These are phyloP conservation scores for Lynx canadensis DNA, from an alignment of 2,113 vertebrate species.

Conservation along the genomic window DNA sequence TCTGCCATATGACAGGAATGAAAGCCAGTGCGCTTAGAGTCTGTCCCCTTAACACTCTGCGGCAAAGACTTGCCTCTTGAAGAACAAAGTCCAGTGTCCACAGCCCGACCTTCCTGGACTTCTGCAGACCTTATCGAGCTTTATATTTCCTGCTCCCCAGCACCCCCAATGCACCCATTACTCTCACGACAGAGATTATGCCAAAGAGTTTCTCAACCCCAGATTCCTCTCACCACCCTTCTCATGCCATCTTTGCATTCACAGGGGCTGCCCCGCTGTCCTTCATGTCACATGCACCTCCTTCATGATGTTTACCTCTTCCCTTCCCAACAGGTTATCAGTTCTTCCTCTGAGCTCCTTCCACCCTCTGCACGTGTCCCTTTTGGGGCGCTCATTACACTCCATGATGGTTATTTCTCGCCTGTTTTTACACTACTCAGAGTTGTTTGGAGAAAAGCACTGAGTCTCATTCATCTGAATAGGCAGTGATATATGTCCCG, in stretches of 20 bases:
- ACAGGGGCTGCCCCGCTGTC: neutral
- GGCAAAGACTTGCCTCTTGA: neutral
- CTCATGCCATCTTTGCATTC: neutral
- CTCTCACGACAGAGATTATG: neutral
- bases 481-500: neutral
- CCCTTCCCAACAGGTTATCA: neutral
- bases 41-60: no score
- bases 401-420: neutral
- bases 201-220: neutral
- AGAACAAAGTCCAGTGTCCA: neutral
- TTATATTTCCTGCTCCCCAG: neutral
- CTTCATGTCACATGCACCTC: no score
- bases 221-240: neutral
- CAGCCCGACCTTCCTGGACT: neutral
- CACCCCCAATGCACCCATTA: accelerated
- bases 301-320: neutral
- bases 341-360: neutral
- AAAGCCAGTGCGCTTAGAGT: no score
- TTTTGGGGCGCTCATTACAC: neutral
- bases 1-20: accelerated
- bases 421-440: neutral
- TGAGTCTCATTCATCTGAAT: neutral
- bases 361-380: neutral
- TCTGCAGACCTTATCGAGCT: neutral
- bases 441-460: neutral